Evolutionary conservation across 2,888 invertebrate species (phyloP).

Genomic region (Pimpla rufipes): DNA sequence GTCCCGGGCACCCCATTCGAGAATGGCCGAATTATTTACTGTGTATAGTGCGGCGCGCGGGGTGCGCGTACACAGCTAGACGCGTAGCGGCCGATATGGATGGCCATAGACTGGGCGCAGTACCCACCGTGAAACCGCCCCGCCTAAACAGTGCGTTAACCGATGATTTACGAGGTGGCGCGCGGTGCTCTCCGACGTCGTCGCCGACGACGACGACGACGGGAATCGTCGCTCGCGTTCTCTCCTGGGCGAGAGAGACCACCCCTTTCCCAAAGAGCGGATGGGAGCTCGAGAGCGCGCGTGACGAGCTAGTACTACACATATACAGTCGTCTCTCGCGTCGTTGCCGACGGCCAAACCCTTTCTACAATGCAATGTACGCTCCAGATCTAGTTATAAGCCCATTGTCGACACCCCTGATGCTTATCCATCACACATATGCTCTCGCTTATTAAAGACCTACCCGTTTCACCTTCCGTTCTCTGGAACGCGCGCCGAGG

Average conservation of each 20-base stretch:
- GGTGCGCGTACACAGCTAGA: conserved; percentile 10
- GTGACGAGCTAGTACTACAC: conserved; percentile 4
- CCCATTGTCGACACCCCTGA: conserved; percentile 74
- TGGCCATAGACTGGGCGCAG: conserved; percentile 74
- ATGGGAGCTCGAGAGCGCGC: background rate
- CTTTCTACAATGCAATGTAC: conserved; percentile 51
- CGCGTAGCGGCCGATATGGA: background rate
- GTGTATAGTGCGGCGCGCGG: conserved; percentile 70
- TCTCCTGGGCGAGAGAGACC: conserved; percentile 7
- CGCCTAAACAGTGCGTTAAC: conserved; percentile 85
- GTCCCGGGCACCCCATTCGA: conserved; percentile 74
- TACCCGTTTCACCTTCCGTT: conserved; percentile 41
- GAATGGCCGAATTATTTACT: conserved; percentile 84
- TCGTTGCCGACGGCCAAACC: conserved; percentile 63
- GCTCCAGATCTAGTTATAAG: conserved; percentile 75
- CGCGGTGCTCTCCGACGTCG: conserved; percentile 51
- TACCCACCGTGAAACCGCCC: conserved; percentile 85
- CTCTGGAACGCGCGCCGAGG: conserved; percentile 2
- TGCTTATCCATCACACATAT: conserved; percentile 74
- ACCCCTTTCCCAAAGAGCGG: conserved; percentile 28
- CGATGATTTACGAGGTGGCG: conserved; percentile 83
- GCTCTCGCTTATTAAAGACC: conserved; percentile 77
- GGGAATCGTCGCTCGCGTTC: background rate
- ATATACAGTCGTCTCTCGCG: background rate
- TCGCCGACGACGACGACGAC: conserved; percentile 27